Percentiles rank a stretch among this genome's conserved stretches.
phyloP scores from a whole-genome alignment of 1,140 invertebrate species.

The Drosophila nigrodunni region DNA sequence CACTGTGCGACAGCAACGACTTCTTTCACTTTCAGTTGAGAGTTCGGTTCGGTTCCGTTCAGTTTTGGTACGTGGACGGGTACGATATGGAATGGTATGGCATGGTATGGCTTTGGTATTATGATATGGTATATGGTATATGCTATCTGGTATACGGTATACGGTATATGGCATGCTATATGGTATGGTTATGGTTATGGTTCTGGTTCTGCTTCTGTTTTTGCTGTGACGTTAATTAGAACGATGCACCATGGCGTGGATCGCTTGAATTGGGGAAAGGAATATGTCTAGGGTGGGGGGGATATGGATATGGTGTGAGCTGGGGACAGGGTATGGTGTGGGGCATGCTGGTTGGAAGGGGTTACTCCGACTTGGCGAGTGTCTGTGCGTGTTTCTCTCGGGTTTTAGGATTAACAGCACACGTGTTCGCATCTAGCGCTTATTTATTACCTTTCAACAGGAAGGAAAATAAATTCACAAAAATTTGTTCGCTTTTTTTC shows the following conservation, averaged over 20 bases:
- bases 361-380: slow-evolving; percentile 23
- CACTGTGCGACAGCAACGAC: slow-evolving; percentile 2
- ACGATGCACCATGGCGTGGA: slow-evolving; percentile 69
- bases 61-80: not conserved
- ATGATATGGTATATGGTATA: slow-evolving; percentile 17
- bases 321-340: not conserved
- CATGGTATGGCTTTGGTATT: slow-evolving; percentile 17
- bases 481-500: slow-evolving; percentile 50
- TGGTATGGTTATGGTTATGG: slow-evolving; percentile 19
- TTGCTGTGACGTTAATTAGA: slow-evolving; percentile 71
- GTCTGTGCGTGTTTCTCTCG: slow-evolving; percentile 13
- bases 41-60: slow-evolving; percentile 5
- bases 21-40: slow-evolving; percentile 35
- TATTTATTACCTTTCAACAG: slow-evolving; percentile 80
- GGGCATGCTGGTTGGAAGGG: slow-evolving; percentile 1
- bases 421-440: slow-evolving; percentile 77
- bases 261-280: slow-evolving; percentile 13
- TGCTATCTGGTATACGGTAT: slow-evolving; percentile 16
- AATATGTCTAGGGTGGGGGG: slow-evolving; percentile 12
- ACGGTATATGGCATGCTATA: slow-evolving; percentile 5
- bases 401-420: slow-evolving; percentile 72
- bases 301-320: not conserved
- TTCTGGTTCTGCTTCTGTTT: slow-evolving; percentile 30
- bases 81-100: slow-evolving; percentile 12
- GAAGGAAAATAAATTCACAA: slow-evolving; percentile 37